Evolutionary conservation across 1,140 invertebrate genomes (phyloP).

Genomic region (Lysiphlebus fabarum): DNA sequence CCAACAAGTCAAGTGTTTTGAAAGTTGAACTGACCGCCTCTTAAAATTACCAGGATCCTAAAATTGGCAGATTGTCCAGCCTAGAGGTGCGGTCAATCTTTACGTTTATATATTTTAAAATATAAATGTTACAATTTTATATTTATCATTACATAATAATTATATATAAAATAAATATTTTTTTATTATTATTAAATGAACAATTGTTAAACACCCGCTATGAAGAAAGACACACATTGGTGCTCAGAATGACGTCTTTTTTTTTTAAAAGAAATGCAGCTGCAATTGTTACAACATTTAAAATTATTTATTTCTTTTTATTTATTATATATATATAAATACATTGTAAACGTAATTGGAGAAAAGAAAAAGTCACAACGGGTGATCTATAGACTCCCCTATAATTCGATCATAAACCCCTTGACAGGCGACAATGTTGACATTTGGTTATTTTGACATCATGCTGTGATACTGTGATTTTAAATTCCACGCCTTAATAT

Average conservation of each 20-base stretch:
- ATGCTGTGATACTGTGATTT: conserved; percentile 25
- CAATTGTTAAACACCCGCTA: neutral
- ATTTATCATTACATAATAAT: too few relatives aligned
- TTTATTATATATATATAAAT: too few relatives aligned
- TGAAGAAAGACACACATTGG: conserved; percentile 4
- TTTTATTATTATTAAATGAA: too few relatives aligned
- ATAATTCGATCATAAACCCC: conserved; percentile 35
- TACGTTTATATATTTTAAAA: conserved; percentile 20
- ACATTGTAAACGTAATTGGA: conserved; percentile 26
- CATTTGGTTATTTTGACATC: conserved; percentile 36
- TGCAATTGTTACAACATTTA: conserved; percentile 6
- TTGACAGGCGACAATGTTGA: conserved; percentile 31
- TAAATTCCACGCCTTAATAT: conserved; percentile 10
- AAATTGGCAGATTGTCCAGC: conserved; percentile 28
- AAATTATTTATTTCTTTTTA: conserved; percentile 7
- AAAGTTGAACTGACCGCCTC: conserved; percentile 3
- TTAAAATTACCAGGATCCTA: conserved; percentile 21
- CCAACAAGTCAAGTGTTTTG: too few relatives aligned
- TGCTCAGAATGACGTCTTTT: conserved; percentile 15
- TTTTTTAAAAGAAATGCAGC: conserved; percentile 22
- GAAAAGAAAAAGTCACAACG: conserved; percentile 25
- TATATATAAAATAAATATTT: too few relatives aligned
- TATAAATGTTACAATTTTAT: conserved; percentile 4
- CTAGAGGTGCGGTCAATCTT: conserved; percentile 27
- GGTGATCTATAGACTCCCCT: conserved; percentile 25